Conservation (phyloP, 2,797 vertebrate species). For the Brachymystax lenok region DNA sequence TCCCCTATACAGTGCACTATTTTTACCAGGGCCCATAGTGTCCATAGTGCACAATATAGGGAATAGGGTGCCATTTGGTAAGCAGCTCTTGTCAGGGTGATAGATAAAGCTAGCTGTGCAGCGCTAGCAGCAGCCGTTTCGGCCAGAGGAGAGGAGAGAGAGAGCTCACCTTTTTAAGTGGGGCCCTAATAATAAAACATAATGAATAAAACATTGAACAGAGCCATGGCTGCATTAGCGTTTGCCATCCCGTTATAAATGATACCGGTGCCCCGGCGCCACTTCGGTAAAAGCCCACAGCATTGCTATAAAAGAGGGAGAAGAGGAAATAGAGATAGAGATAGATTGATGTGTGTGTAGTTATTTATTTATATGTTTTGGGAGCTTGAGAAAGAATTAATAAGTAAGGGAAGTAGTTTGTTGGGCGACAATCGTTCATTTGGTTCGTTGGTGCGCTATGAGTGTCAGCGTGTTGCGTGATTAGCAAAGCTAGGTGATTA, state of each 20-base stretch:
- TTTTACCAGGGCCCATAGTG: background rate
- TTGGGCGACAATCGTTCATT: slow-evolving; percentile 50
- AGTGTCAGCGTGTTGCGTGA: background rate
- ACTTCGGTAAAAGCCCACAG: slow-evolving; percentile 85
- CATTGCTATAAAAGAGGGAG: slow-evolving; percentile 79
- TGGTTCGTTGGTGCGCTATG: slow-evolving; percentile 14
- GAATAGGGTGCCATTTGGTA: slow-evolving; percentile 46
- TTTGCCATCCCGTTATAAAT: slow-evolving; percentile 81
- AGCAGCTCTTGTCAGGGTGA: slow-evolving; percentile 81
- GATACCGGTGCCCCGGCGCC: slow-evolving; percentile 78
- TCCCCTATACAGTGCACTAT: background rate
- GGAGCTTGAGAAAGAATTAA: slow-evolving; percentile 46
- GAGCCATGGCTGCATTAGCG: slow-evolving; percentile 80
- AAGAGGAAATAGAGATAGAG: slow-evolving; percentile 36
- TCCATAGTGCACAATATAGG: background rate
- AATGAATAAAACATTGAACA: slow-evolving; percentile 86
- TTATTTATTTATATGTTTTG: slow-evolving; percentile 33
- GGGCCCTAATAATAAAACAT: slow-evolving; percentile 84
- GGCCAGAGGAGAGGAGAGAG: slow-evolving; percentile 44
- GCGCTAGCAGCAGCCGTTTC: slow-evolving; percentile 68
- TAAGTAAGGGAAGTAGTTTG: slow-evolving; percentile 32
- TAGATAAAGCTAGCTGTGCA: slow-evolving; percentile 77
- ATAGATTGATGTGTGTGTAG: slow-evolving; percentile 32
- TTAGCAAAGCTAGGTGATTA: background rate
- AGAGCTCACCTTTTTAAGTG: slow-evolving; percentile 84